Conservation (phyloP, 2,888 invertebrate genomes). For the Erebia aethiops region DNA sequence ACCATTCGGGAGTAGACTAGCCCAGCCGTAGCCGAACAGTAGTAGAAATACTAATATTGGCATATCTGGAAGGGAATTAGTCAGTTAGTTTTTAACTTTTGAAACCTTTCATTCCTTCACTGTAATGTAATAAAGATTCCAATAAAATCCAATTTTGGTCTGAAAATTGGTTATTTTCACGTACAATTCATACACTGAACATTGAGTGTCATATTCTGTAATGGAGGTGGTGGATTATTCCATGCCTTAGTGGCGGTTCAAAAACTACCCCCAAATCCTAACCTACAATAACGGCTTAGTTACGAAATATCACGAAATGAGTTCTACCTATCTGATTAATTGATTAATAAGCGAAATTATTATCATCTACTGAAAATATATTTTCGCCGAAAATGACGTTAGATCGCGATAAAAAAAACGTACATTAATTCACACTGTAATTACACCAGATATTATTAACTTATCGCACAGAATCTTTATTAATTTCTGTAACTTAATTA, state of each 20-base stretch:
- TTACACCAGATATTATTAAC: not conserved
- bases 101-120: too few species aligned
- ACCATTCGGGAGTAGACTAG: constrained; percentile 57
- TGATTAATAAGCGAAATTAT: not conserved
- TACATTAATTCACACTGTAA: not conserved
- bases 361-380: constrained; percentile 1
- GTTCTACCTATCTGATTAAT: not conserved
- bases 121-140: too few species aligned
- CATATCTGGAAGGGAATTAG: constrained; percentile 46
- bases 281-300: not conserved
- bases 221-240: too few species aligned
- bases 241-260: too few species aligned
- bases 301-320: not conserved
- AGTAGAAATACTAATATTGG: constrained; percentile 45
- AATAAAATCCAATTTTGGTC: too few species aligned
- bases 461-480: constrained; percentile 5
- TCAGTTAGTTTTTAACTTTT: not conserved
- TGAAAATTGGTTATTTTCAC: too few species aligned
- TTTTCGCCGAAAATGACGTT: constrained; percentile 6
- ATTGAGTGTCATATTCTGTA: too few species aligned
- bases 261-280: not conserved
- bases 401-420: not conserved
- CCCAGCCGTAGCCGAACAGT: constrained; percentile 53
- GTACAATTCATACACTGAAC: too few species aligned
- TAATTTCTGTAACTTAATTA: not conserved